Conservation (phyloP, 2,888 invertebrate species). For the Oeneis ivallda region DNA sequence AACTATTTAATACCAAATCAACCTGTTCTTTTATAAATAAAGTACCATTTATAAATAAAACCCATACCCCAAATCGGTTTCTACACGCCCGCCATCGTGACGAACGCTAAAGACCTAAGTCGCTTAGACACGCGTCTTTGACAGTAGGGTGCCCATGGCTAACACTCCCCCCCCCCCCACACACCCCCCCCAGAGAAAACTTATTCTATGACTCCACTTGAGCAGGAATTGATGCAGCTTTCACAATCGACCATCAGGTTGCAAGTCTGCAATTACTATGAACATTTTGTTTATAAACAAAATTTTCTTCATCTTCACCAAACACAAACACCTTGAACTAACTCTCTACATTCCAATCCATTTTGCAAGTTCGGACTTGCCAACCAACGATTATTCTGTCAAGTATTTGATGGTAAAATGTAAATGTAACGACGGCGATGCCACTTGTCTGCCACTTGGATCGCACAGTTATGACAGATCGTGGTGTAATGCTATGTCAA, state of each 20-base stretch:
- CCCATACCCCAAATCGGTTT: too few relatives aligned
- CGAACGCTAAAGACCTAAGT: too few relatives aligned
- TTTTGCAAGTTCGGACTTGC: conserved; percentile 9
- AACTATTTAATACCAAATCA: not conserved
- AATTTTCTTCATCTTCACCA: not conserved
- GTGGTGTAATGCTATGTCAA: conserved; percentile 6
- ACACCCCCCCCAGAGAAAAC: too few relatives aligned
- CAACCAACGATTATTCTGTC: conserved; percentile 13
- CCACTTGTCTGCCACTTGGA: conserved; percentile 5
- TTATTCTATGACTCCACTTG: too few relatives aligned
- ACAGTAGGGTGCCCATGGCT: too few relatives aligned
- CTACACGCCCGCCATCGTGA: too few relatives aligned
- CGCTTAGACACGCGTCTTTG: too few relatives aligned
- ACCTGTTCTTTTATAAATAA: not conserved
- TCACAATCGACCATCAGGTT: too few relatives aligned
- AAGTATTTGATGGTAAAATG: conserved; percentile 7
- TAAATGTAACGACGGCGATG: not conserved
- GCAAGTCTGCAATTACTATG: too few relatives aligned
- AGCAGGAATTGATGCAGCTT: too few relatives aligned
- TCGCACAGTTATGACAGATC: conserved; percentile 5
- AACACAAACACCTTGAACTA: not conserved
- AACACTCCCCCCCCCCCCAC: too few relatives aligned
- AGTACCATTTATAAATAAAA: too few relatives aligned
- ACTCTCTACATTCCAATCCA: conserved; percentile 6
- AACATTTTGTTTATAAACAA: not conserved